Base-by-base conservation (phyloP, 2,113 vertebrate genomes). In the Ailurus styani region DNA sequence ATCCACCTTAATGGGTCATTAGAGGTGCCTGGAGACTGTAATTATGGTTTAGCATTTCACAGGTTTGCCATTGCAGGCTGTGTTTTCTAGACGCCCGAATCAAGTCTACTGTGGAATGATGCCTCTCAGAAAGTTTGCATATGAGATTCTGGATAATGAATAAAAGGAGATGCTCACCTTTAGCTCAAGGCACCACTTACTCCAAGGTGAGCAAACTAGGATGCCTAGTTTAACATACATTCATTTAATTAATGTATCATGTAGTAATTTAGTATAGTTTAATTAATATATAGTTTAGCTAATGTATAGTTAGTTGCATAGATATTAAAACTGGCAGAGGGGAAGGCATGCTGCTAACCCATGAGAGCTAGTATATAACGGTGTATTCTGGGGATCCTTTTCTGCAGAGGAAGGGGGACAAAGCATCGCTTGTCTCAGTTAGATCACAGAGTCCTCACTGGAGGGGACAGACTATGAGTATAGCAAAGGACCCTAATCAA, bases 41-140 rank as follows among this genome's bases (percentile, higher is more conserved):
- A 99, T 99, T 99, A 99, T 98, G 97, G 98, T 98, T 98, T 99
- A 97, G 77, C 84, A 21, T 99, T 99, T 98, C 99, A 95, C 57
- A 95, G 84, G 87, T 97, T 98, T 98, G 97, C 97, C 96, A 97
- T 98, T 1, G 1, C 98, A 98, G 98, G 95, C 97, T 97, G 97
- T 98, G 90, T 98, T 98, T 98, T 98, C 97, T 95, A 72, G 96
- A 97, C 91, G 50, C 95, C 82, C 97, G 98, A 98, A 97, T 98
- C 95, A 98, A 98, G 98, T 98, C 98, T 98, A 82, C 97, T 97
- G 93, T 98, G 98, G 98, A 97, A 87, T 98, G 98, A 96, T 70
- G 96, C 55, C 72, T 86, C 97, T 83, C 95, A 81, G 87, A 84
- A 77, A 93, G 93, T 57, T 96, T 95, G 66, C 81, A 47, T 60